Conservation (phyloP, 1,140 invertebrate genomes). For the Drosophila kurseongensis region DNA sequence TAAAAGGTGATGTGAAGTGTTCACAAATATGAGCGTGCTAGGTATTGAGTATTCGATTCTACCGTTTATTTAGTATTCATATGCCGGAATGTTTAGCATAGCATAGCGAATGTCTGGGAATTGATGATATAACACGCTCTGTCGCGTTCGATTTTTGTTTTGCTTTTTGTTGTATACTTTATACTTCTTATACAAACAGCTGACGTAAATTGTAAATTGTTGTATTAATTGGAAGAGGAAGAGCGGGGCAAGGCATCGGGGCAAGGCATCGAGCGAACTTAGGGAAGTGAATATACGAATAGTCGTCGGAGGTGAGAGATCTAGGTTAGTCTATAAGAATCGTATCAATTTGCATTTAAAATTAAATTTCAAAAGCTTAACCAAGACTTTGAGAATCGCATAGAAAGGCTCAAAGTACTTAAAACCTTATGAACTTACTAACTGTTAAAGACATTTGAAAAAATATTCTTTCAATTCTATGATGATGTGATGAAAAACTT, state of each 20-base stretch:
- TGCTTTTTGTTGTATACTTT: conserved; percentile 41
- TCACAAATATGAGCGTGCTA: neutral
- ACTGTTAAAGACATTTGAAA: too few relatives aligned
- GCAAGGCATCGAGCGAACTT: conserved; percentile 12
- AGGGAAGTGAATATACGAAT: conserved; percentile 23
- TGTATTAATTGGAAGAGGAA: conserved; percentile 39
- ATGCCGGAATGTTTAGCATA: conserved; percentile 54
- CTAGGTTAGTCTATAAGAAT: conserved; percentile 12
- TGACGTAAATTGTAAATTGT: conserved; percentile 67
- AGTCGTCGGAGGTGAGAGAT: conserved; percentile 13
- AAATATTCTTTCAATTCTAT: too few relatives aligned
- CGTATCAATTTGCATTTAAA: conserved; percentile 1
- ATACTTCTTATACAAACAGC: conserved; percentile 60
- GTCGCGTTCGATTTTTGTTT: conserved; percentile 49
- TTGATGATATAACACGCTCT: conserved; percentile 69
- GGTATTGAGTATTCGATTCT: conserved; percentile 37
- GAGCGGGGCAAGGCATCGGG: conserved; percentile 1
- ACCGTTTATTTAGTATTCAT: conserved; percentile 37
- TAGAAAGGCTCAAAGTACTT: neutral
- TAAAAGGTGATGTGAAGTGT: neutral
- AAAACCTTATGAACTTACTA: neutral
- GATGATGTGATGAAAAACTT: too few relatives aligned
- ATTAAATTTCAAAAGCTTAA: conserved; percentile 1
- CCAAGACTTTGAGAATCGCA: conserved; percentile 14
- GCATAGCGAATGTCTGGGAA: conserved; percentile 60